Conservation (phyloP, 2,888 invertebrate genomes). For the Cryptus armator region DNA sequence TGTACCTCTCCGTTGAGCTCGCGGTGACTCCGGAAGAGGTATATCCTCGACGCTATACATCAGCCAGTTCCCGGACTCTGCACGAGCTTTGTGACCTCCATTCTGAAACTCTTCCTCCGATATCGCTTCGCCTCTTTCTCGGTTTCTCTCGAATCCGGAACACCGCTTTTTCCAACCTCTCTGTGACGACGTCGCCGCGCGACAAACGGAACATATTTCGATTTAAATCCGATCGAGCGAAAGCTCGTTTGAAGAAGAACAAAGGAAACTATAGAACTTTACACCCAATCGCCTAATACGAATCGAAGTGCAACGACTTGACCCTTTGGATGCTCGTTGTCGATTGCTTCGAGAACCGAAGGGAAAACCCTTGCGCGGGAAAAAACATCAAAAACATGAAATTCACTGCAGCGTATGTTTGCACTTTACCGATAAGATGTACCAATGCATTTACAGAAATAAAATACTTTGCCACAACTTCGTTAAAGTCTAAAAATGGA, state of each 20-base stretch:
- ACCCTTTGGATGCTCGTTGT: conserved; percentile 12
- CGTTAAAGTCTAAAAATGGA: background rate
- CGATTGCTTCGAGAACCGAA: background rate
- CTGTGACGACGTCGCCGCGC: background rate
- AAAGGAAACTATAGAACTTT: conserved; percentile 46
- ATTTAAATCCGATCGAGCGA: conserved; percentile 59
- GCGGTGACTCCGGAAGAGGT: conserved; percentile 19
- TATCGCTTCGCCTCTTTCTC: conserved; percentile 3
- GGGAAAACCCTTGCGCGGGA: background rate
- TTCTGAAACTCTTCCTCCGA: conserved; percentile 9
- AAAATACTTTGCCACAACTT: background rate
- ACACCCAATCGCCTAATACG: conserved; percentile 46
- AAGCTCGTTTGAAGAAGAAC: conserved; percentile 23
- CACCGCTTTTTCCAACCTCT: background rate
- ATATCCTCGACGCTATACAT: background rate
- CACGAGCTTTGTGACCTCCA: conserved; percentile 19
- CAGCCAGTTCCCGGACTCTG: background rate
- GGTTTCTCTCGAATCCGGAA: background rate
- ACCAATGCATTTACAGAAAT: background rate
- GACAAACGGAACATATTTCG: conserved; percentile 31
- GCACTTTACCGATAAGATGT: no score
- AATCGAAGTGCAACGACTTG: conserved; percentile 52
- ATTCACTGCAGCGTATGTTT: background rate
- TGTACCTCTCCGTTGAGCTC: background rate
- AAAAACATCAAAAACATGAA: background rate